phyloP scores from a whole-genome alignment of 2,797 vertebrate species.

The Nyctibius grandis region DNA sequence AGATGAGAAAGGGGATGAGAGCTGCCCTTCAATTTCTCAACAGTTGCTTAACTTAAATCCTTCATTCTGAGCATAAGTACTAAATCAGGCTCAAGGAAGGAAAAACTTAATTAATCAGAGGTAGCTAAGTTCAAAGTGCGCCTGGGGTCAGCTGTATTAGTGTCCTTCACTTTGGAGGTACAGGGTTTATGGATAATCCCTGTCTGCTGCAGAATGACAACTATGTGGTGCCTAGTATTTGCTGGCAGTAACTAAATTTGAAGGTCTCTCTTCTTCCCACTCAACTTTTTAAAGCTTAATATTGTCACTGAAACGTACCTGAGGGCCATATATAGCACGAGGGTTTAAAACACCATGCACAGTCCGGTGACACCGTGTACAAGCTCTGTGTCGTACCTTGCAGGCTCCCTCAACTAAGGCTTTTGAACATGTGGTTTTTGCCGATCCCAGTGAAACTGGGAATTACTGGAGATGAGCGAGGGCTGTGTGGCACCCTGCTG shows the following conservation, averaged over 20 bases:
- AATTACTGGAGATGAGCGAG: not conserved
- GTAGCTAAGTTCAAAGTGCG: slow-evolving; percentile 34
- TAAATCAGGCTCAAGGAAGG: slow-evolving; percentile 52
- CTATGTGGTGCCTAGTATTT: not conserved
- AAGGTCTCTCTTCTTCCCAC: not conserved
- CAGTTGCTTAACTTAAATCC: slow-evolving; percentile 57
- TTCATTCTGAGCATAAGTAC: slow-evolving; percentile 34
- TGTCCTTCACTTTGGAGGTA: not conserved
- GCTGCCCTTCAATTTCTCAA: slow-evolving; percentile 45
- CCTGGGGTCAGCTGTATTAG: slow-evolving; percentile 6
- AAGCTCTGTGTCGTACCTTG: accelerated
- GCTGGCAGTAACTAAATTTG: not conserved
- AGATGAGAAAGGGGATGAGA: slow-evolving; percentile 9
- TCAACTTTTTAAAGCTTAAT: not conserved
- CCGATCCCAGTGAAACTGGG: not conserved
- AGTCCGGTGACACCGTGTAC: not conserved
- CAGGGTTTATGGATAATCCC: slow-evolving; percentile 21
- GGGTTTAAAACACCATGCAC: not conserved
- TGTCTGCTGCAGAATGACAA: slow-evolving; percentile 13
- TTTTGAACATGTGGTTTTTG: not conserved
- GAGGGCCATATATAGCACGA: not conserved
- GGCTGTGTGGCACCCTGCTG: not conserved
- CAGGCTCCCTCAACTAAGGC: not conserved
- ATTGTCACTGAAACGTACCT: not conserved
- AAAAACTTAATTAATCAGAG: slow-evolving; percentile 62